These are phyloP conservation scores for Tethea ocularis DNA, from an alignment of 2,888 invertebrate species.

Conservation along the genomic window DNA sequence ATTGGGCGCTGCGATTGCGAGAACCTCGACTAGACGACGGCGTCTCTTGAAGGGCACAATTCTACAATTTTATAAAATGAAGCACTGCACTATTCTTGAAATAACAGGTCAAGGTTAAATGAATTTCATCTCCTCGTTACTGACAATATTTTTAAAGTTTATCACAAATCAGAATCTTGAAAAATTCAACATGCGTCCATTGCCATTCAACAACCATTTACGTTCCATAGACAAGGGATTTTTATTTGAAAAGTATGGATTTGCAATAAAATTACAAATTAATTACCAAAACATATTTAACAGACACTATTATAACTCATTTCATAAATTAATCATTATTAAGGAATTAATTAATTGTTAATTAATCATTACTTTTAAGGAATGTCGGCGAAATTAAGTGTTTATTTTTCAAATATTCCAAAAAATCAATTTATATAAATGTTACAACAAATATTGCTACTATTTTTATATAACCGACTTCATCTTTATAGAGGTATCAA, in stretches of 20 bases:
- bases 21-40: slow-evolving; percentile 48
- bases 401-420: no score
- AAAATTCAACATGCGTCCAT: slow-evolving; percentile 63
- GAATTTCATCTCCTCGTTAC: not conserved
- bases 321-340: no score
- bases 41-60: slow-evolving; percentile 34
- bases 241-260: slow-evolving; percentile 49
- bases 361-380: no score
- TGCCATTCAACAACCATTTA: slow-evolving; percentile 40
- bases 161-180: slow-evolving; percentile 41
- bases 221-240: slow-evolving; percentile 52
- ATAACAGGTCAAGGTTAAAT: not conserved
- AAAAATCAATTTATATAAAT: no score
- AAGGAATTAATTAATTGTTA: no score
- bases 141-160: not conserved
- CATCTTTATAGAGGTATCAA: no score
- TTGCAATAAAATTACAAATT: slow-evolving; percentile 42
- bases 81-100: slow-evolving; percentile 11
- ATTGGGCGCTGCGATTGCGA: slow-evolving; percentile 57
- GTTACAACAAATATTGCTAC: no score
- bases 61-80: slow-evolving; percentile 16
- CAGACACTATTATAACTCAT: no score
- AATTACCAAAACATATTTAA: slow-evolving; percentile 1
- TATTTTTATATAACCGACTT: no score
- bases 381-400: no score